These are phyloP conservation scores for Aquatica leii DNA, from an alignment of 2,888 invertebrate species.

Conservation along the genomic window DNA sequence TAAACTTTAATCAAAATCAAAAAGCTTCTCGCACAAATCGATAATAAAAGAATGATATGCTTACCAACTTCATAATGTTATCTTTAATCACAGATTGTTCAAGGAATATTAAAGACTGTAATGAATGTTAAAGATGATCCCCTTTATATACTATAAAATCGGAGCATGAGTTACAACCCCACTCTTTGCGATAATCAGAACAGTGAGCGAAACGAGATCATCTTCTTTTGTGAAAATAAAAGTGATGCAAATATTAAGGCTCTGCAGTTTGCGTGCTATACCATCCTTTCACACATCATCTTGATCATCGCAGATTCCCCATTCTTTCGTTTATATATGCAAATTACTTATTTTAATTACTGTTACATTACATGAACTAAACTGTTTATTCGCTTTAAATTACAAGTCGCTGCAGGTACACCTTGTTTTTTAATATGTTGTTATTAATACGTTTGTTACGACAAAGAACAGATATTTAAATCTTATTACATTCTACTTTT, in stretches of 20 bases:
- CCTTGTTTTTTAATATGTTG: neutral
- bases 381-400: conserved; percentile 19
- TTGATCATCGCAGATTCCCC: conserved; percentile 24
- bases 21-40: no score
- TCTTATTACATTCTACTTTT: no score
- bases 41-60: no score
- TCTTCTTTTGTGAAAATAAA: conserved; percentile 51
- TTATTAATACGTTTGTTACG: no score
- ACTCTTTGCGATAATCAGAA: conserved; percentile 53
- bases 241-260: conserved; percentile 38
- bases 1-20: no score
- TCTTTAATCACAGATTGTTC: conserved; percentile 35
- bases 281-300: conserved; percentile 36
- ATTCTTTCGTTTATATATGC: conserved; percentile 27
- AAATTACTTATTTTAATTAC: conserved; percentile 28
- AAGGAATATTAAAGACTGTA: conserved; percentile 36
- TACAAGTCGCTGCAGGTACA: conserved; percentile 4
- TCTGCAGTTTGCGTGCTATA: conserved; percentile 27
- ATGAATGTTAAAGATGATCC: conserved; percentile 45
- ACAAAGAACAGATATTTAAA: no score
- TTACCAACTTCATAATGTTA: conserved; percentile 47
- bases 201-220: conserved; percentile 52
- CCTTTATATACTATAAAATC: conserved; percentile 53
- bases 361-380: conserved; percentile 18
- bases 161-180: conserved; percentile 50